phyloP scores from a whole-genome alignment of 2,888 invertebrate genomes.

The Hydropsyche betteni region DNA sequence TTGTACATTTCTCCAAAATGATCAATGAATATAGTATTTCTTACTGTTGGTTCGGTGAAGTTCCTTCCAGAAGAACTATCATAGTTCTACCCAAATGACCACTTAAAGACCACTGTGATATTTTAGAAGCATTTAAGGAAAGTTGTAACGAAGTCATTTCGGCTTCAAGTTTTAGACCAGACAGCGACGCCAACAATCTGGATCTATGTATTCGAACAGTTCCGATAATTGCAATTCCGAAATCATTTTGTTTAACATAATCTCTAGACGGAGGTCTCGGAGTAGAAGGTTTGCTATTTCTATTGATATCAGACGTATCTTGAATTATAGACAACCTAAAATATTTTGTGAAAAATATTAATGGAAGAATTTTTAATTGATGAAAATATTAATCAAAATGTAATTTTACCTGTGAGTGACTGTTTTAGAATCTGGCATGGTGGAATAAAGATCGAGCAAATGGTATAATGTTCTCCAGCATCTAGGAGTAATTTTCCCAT shows the following conservation, averaged over 20 bases:
- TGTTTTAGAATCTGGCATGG: constrained; percentile 94
- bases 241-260: constrained; percentile 66
- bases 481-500: constrained; percentile 69
- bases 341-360: constrained; percentile 34
- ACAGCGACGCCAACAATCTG: constrained; percentile 85
- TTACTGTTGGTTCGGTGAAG: constrained; percentile 89
- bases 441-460: constrained; percentile 90
- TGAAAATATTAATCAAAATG: constrained; percentile 35
- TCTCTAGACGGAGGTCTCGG: constrained; percentile 58
- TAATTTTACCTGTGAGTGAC: constrained; percentile 74
- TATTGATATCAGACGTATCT: constrained; percentile 76
- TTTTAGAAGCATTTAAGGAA: constrained; percentile 91
- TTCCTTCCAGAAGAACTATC: constrained; percentile 91
- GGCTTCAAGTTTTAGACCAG: constrained; percentile 93
- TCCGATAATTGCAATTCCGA: constrained; percentile 85
- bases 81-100: constrained; percentile 92
- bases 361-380: constrained; percentile 39
- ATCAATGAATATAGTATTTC: constrained; percentile 52
- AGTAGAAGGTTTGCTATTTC: constrained; percentile 55
- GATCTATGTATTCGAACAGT: constrained; percentile 88
- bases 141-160: constrained; percentile 92
- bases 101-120: constrained; percentile 83
- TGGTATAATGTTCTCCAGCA: constrained; percentile 97
- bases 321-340: constrained; percentile 74
- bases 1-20: background rate